Evolutionary conservation across 2,113 vertebrate genomes (phyloP).

Genomic region (Cranoglanis bouderius): DNA sequence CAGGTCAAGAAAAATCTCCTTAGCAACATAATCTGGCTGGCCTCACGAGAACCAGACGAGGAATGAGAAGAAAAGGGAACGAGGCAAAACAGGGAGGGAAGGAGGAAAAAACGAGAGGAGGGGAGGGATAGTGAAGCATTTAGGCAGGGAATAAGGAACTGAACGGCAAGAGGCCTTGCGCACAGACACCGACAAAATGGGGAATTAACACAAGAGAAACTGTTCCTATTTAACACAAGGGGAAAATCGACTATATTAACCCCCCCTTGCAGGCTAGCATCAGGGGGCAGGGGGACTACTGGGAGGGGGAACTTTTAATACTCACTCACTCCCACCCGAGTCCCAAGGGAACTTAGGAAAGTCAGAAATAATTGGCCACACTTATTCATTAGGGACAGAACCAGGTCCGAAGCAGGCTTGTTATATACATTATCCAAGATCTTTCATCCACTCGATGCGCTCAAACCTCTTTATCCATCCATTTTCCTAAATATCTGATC

Average conservation of each 20-base stretch:
- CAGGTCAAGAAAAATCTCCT: conserved; percentile 91
- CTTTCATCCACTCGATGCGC: neutral
- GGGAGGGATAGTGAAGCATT: conserved; percentile 62
- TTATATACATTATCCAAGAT: neutral
- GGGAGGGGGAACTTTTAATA: conserved; percentile 32
- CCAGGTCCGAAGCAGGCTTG: neutral
- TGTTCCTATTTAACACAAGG: conserved; percentile 93
- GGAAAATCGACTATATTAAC: conserved; percentile 94
- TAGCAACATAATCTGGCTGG: conserved; percentile 99
- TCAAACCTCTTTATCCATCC: neutral
- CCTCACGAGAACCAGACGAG: conserved; percentile 84
- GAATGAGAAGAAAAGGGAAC: conserved; percentile 84
- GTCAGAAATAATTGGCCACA: conserved; percentile 45
- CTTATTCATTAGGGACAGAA: conserved; percentile 17
- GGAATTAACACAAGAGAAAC: conserved; percentile 98
- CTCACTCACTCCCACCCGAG: conserved; percentile 22
- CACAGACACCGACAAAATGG: conserved; percentile 91
- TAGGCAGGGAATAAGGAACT: conserved; percentile 77
- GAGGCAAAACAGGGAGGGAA: conserved; percentile 79
- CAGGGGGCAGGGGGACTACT: conserved; percentile 27
- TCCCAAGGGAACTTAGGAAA: conserved; percentile 50
- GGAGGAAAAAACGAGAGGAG: conserved; percentile 80
- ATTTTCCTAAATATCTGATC: neutral
- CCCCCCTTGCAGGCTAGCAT: conserved; percentile 36
- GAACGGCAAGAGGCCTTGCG: conserved; percentile 85